A percentile compares a stretch with the other conserved stretches of the same genome.
These are phyloP conservation scores for Pachycephala philippinensis DNA, from an alignment of 2,113 vertebrate species.

Conservation along the genomic window DNA sequence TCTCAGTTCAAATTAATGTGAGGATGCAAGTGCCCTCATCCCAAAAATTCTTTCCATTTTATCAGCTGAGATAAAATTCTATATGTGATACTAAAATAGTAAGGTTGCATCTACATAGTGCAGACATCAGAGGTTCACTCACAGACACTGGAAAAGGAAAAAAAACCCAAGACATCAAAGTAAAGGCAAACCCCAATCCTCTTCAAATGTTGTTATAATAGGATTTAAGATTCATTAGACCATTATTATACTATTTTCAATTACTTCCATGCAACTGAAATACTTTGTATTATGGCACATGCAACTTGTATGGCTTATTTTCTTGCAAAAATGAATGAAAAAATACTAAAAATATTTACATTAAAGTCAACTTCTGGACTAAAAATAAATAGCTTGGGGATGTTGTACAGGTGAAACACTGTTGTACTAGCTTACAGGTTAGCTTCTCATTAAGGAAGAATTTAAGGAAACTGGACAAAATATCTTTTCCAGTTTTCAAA, in stretches of 20 bases:
- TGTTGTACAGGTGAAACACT: not conserved
- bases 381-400: not conserved
- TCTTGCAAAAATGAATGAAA: not conserved
- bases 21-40: not conserved
- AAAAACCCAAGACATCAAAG: not conserved
- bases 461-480: not conserved
- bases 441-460: not conserved
- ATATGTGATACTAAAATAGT: not conserved
- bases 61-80: not conserved
- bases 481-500: not conserved
- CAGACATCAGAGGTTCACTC: not conserved
- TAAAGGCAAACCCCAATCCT: not conserved
- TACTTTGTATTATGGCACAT: not conserved
- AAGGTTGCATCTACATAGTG: not conserved
- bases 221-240: not conserved
- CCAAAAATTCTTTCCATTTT: not conserved
- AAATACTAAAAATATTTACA: not conserved
- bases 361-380: not conserved
- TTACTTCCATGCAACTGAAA: not conserved
- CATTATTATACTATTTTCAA: not conserved
- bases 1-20: not conserved
- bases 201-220: not conserved
- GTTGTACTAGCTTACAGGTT: not conserved
- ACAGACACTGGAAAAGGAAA: not conserved
- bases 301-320: not conserved